Conservation (phyloP, 2,113 vertebrate genomes). For the Mustela nigripes region DNA sequence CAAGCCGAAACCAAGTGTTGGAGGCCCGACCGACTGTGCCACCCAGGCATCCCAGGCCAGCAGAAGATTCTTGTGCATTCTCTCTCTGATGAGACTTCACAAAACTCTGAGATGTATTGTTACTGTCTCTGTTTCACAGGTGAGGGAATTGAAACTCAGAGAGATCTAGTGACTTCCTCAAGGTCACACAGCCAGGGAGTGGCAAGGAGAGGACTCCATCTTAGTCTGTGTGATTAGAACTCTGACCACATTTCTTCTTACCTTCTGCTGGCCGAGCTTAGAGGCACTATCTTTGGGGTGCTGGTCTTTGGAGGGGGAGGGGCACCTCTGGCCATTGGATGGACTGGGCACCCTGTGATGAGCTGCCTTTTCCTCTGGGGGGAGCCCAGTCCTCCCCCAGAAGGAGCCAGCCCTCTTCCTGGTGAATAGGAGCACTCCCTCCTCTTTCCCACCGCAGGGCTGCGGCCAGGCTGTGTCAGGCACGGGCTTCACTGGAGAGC, state of each 20-base stretch:
- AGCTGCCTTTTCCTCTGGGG: neutral
- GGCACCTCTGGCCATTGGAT: rapidly evolving
- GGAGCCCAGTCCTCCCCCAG: rapidly evolving
- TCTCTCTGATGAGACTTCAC: neutral
- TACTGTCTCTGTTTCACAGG: neutral
- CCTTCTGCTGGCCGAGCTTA: neutral
- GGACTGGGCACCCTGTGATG: rapidly evolving
- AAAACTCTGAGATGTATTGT: neutral
- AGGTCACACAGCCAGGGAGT: neutral
- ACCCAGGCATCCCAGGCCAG: neutral
- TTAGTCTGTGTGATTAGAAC: neutral
- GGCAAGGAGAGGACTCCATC: neutral
- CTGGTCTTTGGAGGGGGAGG: neutral
- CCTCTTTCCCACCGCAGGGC: neutral
- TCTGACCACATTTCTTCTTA: neutral
- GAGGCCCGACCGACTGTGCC: neutral
- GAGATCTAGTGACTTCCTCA: neutral
- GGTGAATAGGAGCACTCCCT: neutral
- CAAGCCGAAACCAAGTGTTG: neutral
- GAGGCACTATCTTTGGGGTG: neutral
- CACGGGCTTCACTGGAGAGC: neutral
- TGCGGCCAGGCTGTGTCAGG: neutral
- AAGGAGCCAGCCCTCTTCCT: neutral
- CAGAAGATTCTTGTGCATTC: no score
- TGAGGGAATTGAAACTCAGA: conserved; percentile 4